Evolutionary conservation across 2,888 invertebrate genomes (phyloP), one percentile per base, ranked within the genome.

Genomic region (Spatulosminthurus flaviceps): DNA sequence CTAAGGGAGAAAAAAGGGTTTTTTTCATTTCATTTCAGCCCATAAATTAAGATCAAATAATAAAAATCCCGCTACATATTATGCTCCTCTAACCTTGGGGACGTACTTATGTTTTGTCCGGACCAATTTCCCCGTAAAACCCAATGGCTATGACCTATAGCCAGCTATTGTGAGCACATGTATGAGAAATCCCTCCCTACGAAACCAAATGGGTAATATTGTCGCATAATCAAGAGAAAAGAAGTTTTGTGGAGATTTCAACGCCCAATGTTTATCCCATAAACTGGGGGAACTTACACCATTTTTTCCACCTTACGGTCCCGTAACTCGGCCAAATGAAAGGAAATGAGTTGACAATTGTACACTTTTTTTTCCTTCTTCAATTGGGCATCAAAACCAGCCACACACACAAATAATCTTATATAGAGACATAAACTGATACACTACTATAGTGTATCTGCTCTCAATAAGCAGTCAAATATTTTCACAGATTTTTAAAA

Each of bases 241-340:
- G 60, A 34, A 66, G 67, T 75, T 80, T 80, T 75, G 60, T 78
- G 21, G 66, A 69, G 77, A 73, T 82, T 77, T 82, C 82, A 82
- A 82, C 82, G 82, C 82, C 82, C 81, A 70, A 75, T 76, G 79
- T 82, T 82, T 81, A 80, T 79, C 5, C 77, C 75, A 43, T 82
- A 80, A 82, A 82, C 79, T 80, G 75, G 70, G 76, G 72, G 60
- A 80, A 74, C 79, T 72, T 34, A 34, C 69, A 76, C 72, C 70
- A 70, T 69, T 77, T 43, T 69, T 69, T 61, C 60, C 42, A 16
- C 21, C 9, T 75, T 75, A 16, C 22, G 13, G 13, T 16, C 26
- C 41, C 16, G n/a, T 69, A 29, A n/a, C 4, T 34, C n/a, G 16
- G 16, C 19, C 4, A 1, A n/a, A 24, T 26, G n/a, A 77, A 69